phyloP scores from a whole-genome alignment of 2,797 vertebrate species.

The Phoebastria nigripes region DNA sequence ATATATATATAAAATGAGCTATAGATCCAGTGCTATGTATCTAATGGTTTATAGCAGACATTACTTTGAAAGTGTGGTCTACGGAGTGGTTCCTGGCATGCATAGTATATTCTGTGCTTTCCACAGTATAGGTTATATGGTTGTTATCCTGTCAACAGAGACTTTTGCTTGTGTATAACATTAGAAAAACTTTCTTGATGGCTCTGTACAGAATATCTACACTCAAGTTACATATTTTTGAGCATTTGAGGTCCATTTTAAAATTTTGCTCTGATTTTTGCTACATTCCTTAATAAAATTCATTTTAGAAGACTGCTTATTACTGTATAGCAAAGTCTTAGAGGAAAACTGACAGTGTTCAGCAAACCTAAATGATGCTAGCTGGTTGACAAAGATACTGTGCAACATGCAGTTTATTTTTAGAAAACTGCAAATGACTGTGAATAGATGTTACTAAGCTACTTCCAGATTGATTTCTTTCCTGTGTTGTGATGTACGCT shows the following conservation, averaged over 20 bases:
- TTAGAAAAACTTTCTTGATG: neutral
- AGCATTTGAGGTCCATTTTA: neutral
- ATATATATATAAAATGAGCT: neutral
- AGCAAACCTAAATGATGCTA: neutral
- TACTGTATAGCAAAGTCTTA: neutral
- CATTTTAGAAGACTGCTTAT: neutral
- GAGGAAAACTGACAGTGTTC: neutral
- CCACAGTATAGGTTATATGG: fast-evolving
- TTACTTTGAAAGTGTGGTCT: neutral
- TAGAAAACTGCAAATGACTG: neutral
- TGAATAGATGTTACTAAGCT: neutral
- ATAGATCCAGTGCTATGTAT: neutral
- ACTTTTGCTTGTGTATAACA: neutral
- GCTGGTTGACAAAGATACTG: neutral
- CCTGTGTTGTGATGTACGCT: neutral
- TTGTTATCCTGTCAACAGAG: neutral
- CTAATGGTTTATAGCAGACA: neutral
- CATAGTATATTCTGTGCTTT: neutral
- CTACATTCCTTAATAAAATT: neutral
- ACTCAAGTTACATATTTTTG: neutral
- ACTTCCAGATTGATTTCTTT: neutral
- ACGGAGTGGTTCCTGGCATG: neutral
- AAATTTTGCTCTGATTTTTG: neutral
- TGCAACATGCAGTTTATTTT: neutral
- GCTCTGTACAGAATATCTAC: neutral